Evolutionary conservation across 2,113 vertebrate species (phyloP).

Genomic region (Heterochromis multidens): DNA sequence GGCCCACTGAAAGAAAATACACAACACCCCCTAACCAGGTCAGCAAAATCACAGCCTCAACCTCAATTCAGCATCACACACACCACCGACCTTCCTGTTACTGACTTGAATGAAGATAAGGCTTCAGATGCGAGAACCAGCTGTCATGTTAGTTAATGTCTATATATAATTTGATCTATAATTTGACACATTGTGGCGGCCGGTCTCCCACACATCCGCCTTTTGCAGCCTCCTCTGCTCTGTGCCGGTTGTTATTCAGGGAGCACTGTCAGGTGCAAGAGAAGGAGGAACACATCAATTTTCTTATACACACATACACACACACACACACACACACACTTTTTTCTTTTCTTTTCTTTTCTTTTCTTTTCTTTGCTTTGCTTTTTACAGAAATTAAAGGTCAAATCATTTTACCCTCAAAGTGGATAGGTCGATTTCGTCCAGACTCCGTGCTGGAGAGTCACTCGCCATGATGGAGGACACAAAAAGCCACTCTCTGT

Average conservation of each 20-base stretch:
- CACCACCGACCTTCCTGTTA: neutral
- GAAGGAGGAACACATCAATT: neutral
- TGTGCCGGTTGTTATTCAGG: constrained; percentile 39
- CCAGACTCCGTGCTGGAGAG: constrained; percentile 89
- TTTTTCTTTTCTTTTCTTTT: neutral
- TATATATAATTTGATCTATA: constrained; percentile 13
- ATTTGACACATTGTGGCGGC: constrained; percentile 29
- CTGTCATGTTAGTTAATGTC: constrained; percentile 1
- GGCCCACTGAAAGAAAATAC: neutral
- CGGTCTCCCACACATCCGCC: constrained; percentile 46
- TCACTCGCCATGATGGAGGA: constrained; percentile 89
- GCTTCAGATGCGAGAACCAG: neutral
- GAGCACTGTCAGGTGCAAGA: constrained; percentile 52
- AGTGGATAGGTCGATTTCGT: constrained; percentile 90
- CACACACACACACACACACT: neutral
- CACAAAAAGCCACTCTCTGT: constrained; percentile 31
- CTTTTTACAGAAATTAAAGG: neutral
- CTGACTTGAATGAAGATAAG: neutral
- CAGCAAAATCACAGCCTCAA: constrained; percentile 46
- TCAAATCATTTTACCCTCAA: constrained; percentile 80
- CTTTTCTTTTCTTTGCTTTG: neutral
- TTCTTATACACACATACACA: neutral
- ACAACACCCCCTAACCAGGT: constrained; percentile 30
- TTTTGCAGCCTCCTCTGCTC: constrained; percentile 4
- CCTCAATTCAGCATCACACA: constrained; percentile 1